These are phyloP conservation scores for Acronicta psi DNA, from an alignment of 2,888 invertebrate genomes.

Conservation along the genomic window DNA sequence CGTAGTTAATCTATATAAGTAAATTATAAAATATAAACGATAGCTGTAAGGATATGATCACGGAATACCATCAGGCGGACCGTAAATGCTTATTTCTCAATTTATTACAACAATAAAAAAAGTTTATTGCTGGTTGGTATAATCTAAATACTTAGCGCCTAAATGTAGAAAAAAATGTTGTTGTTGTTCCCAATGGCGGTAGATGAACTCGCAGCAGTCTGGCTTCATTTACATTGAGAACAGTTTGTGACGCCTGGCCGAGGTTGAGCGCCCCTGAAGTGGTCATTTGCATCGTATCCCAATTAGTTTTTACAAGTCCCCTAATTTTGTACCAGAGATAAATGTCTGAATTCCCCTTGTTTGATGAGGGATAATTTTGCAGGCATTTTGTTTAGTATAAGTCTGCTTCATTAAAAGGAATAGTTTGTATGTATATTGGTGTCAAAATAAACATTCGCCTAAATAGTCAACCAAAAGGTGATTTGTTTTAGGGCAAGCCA, in stretches of 20 bases:
- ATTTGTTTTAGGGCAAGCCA: too few species aligned
- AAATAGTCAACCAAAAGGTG: too few species aligned
- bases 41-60: too few species aligned
- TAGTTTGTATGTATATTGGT: neutral
- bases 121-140: too few species aligned
- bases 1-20: too few species aligned
- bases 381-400: conserved; percentile 17
- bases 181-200: conserved; percentile 56
- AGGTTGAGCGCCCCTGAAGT: conserved; percentile 65
- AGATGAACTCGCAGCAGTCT: conserved; percentile 71
- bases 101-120: too few species aligned
- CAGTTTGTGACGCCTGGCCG: conserved; percentile 74
- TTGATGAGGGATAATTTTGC: conserved; percentile 32
- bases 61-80: too few species aligned
- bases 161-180: conserved; percentile 37
- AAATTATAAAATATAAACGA: too few species aligned
- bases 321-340: conserved; percentile 70
- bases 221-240: conserved; percentile 80
- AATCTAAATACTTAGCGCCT: too few species aligned
- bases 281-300: conserved; percentile 80
- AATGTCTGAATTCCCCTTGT: conserved; percentile 47
- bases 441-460: neutral
- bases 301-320: conserved; percentile 81
- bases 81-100: too few species aligned
- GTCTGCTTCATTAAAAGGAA: neutral